Base-by-base conservation (phyloP, 2,113 vertebrate genomes). In the Leucoraja erinaceus region DNA sequence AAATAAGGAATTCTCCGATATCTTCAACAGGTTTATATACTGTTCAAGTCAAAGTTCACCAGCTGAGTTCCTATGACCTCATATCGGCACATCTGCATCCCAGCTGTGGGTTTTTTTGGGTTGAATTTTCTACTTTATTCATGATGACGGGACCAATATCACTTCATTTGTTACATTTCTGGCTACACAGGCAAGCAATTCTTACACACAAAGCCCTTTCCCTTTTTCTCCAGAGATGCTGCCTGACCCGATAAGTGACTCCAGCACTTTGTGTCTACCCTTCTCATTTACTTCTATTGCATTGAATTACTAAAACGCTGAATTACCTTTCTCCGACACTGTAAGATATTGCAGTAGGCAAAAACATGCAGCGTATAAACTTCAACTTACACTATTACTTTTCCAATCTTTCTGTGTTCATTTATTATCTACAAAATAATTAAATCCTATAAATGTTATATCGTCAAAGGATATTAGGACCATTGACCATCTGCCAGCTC, bases 61-160 rank as follows among this genome's bases (percentile, higher is more conserved):
- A 0, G 10, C 28, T 86, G 83, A 86, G n/a, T 59, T 86, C 14
- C 83, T n/a, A 86, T 86, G 28, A 86, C 59, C 83, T 5, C 4
- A 61, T 86, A 28, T 28, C 11, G n/a, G n/a, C 28, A 63, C 56
- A 86, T 86, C 83, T 86, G 83, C 28, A n/a, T 86, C 4, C 83
- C 83, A 86, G 83, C 83, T 86, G 83, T 86, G n/a, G 11, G 63
- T 28, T 38, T 54, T 3, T 86, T n/a, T 86, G 20, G 9, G 10
- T 84, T 84, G 56, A 9, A 84, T 86, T 86, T 86, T 86, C 56
- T 63, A 61, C 4, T n/a, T 86, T 86, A 63, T 63, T 86, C 28
- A 0, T 63, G 56, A 31, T 86, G 83, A 86, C 61, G 59, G 25
- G 12, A 31, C 59, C 59, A 61, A 61, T 63, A 12, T 86, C 25